Conservation (phyloP, 2,888 invertebrate genomes). For the Hydrotaea cyrtoneurina region DNA sequence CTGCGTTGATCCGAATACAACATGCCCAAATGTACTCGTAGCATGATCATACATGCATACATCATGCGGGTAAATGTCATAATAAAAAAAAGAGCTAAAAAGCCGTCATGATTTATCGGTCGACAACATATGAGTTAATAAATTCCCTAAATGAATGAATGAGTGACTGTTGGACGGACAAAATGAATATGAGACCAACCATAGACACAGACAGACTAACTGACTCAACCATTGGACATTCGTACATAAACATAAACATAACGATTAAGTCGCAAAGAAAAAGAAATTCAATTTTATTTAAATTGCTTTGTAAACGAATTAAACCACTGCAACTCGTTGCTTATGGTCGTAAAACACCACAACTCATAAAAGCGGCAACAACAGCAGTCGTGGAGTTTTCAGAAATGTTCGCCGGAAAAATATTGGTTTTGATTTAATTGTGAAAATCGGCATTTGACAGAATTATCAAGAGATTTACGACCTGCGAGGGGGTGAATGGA, state of each 20-base stretch:
- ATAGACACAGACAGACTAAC: constrained; percentile 15
- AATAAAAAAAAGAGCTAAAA: constrained; percentile 60
- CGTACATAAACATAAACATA: background rate
- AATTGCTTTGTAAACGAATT: constrained; percentile 42
- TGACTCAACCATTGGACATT: constrained; percentile 15
- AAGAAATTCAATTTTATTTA: constrained; percentile 45
- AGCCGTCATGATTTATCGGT: constrained; percentile 66
- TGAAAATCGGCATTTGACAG: constrained; percentile 56
- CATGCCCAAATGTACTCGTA: constrained; percentile 1
- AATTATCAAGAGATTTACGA: constrained; percentile 51
- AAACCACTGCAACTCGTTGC: constrained; percentile 26
- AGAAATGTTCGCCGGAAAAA: background rate
- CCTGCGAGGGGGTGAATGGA: background rate
- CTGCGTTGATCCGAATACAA: constrained; percentile 35
- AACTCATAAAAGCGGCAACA: constrained; percentile 39
- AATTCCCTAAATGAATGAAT: constrained; percentile 30
- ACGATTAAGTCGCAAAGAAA: background rate
- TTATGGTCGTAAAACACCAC: constrained; percentile 31
- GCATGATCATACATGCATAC: background rate
- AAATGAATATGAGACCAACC: constrained; percentile 31
- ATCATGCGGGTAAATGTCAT: constrained; percentile 66
- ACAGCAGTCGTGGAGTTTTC: background rate
- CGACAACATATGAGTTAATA: constrained; percentile 61
- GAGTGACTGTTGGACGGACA: constrained; percentile 5
- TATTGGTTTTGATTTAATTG: constrained; percentile 52